Evolutionary conservation across 1,140 invertebrate genomes (phyloP).

Genomic region (Zaprionus africanus): DNA sequence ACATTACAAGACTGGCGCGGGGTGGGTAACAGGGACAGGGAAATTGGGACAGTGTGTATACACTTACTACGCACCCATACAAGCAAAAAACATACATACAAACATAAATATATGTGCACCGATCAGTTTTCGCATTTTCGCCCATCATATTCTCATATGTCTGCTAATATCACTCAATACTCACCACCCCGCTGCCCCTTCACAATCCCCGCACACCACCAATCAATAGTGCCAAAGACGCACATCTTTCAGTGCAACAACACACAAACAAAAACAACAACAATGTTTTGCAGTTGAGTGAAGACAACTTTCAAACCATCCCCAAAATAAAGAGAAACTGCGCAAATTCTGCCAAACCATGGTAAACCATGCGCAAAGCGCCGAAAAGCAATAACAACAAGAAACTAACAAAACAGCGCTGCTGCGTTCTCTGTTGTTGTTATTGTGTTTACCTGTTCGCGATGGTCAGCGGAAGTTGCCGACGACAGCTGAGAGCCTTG

Average conservation of each 20-base stretch:
- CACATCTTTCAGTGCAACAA: constrained; percentile 33
- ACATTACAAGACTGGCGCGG: constrained; percentile 19
- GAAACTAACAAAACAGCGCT: constrained; percentile 15
- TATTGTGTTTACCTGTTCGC: constrained; percentile 24
- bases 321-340: constrained; percentile 48
- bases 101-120: neutral
- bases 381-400: constrained; percentile 48
- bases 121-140: neutral
- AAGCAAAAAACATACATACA: neutral
- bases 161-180: neutral
- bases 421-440: neutral
- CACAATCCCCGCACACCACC: constrained; percentile 1
- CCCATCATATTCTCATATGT: neutral
- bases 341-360: constrained; percentile 60
- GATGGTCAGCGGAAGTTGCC: constrained; percentile 29
- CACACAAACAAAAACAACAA: constrained; percentile 14
- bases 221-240: constrained; percentile 40
- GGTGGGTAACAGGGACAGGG: neutral
- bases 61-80: neutral
- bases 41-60: constrained; percentile 5
- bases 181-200: neutral
- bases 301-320: constrained; percentile 39
- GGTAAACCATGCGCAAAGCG: constrained; percentile 58
- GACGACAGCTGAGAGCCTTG: constrained; percentile 24
- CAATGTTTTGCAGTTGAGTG: constrained; percentile 14